These are phyloP conservation scores for Balaenoptera acutorostrata DNA, from an alignment of 2,113 vertebrate species.

Conservation along the genomic window DNA sequence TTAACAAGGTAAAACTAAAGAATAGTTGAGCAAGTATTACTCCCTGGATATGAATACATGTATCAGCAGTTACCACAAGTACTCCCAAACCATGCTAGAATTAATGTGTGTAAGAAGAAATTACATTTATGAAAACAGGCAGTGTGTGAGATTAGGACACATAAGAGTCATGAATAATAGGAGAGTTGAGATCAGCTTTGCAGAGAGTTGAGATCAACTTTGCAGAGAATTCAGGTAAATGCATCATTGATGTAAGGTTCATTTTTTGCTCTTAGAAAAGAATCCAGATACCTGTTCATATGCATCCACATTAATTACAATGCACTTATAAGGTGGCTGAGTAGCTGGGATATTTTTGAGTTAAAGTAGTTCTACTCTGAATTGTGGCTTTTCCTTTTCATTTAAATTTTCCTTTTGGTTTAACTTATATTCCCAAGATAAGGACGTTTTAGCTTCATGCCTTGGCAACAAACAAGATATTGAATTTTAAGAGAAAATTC, in stretches of 20 bases:
- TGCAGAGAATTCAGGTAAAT: neutral
- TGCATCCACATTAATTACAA: neutral
- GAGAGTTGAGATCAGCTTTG: neutral
- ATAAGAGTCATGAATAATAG: neutral
- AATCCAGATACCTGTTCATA: neutral
- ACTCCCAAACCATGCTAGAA: neutral
- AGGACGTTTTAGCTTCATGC: neutral
- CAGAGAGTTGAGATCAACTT: neutral
- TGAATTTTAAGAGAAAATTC: neutral
- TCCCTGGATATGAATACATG: neutral
- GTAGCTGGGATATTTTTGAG: neutral
- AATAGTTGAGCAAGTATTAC: neutral
- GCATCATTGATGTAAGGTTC: neutral
- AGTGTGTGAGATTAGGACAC: neutral
- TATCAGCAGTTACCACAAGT: neutral
- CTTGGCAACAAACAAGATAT: neutral
- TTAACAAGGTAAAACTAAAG: neutral
- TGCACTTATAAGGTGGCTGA: neutral
- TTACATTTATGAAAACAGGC: neutral
- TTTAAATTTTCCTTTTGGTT: neutral
- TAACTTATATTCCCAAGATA: neutral
- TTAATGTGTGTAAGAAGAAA: neutral
- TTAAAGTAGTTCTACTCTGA: neutral
- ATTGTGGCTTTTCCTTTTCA: neutral
- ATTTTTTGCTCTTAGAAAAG: neutral